Base-by-base conservation (phyloP, 92 coral and sea anemone genomes). In the Galaxea fascicularis region DNA sequence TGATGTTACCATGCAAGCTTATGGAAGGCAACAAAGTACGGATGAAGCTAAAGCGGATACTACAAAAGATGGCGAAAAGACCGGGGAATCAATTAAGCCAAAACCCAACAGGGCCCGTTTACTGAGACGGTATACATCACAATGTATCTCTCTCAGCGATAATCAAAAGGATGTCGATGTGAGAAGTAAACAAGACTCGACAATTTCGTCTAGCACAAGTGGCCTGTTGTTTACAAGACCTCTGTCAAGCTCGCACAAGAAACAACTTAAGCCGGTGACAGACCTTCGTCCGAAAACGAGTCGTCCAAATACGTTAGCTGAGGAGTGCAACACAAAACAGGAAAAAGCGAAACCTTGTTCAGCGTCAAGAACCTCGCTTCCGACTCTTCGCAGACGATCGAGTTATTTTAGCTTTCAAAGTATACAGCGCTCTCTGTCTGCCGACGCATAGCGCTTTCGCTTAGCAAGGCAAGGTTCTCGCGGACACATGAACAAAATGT, bases 131-230 rank as follows among this genome's bases (percentile, higher is more conserved):
- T 12, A 22, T 28, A 66, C 84, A n/a, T 79, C 84, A 11, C 84
- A 79, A 5, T 10, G 74, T 10, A 74, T 65, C 10, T 51, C 66
- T 24, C 66, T 68, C 21, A 65, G 35, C 29, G 65, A 66, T 21
- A 49, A 79, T 30, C 29, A 52, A 47, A 79, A 65, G 52, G 75
- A 79, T 1, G 10, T 56, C 45, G 64, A 29, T 26, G 7, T 25
- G 10, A 51, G 28, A 65, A 65, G 12, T 41, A 79, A 57, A 79
- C 84, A 29, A 21, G 84, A 79, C 21, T 30, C 84, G 52, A 11
- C 65, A 41, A 52, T 66, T 29, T 79, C 86, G 78, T 82, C 86
- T 8, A 71, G n/a, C 27, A 82, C 57, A n/a, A 69, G 78, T 25
- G 70, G 78, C 0, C 35, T 70, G 57, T 24, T 70, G 56, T 82